Evolutionary conservation across 2,797 vertebrate genomes (phyloP), one percentile per base, ranked within the genome.

Genomic region (Typhlichthys subterraneus): DNA sequence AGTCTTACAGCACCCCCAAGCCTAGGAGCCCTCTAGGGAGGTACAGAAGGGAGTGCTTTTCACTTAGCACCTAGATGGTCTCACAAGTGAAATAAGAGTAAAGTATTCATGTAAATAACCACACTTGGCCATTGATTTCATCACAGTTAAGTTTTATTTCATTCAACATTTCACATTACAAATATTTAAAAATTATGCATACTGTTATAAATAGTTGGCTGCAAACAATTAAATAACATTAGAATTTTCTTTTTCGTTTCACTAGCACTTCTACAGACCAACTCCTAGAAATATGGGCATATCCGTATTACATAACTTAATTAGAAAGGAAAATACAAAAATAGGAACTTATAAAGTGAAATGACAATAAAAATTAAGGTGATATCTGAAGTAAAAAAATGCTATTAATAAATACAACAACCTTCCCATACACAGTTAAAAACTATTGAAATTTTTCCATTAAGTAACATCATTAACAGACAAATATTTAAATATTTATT

Each of bases 201-300:
- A 99, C 96, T 97, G 96, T 97, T 99, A 99, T 99, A 99, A 99
- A 99, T 99, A 99, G 97, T 99, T 97, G 98, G 98, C 98, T 98
- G 97, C 97, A 98, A 99, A 99, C 97, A 98, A 98, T 99, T 99
- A 98, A 99, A 99, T 98, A 99, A 99, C 97, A 99, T 98, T 98
- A 99, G 97, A 93, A 93, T 94, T 93, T 92, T 97, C 95, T 95
- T 98, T 94, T 93, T 90, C 94, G 94, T 95, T 97, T 94, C 96
- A 99, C 97, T 97, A 99, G 96, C 96, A 99, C 97, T 99, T 97
- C 94, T 98, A 99, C 97, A 99, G 97, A 98, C 97, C 96, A 99
- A 98, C 96, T 92, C 85, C 93, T 97, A 98, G 96, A 98, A 96
- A 99, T 98, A 99, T 98, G 95, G 95, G 97, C 92, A 97, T 95